Base-by-base conservation (phyloP, 2,113 vertebrate genomes). In the Corythaeola cristata region DNA sequence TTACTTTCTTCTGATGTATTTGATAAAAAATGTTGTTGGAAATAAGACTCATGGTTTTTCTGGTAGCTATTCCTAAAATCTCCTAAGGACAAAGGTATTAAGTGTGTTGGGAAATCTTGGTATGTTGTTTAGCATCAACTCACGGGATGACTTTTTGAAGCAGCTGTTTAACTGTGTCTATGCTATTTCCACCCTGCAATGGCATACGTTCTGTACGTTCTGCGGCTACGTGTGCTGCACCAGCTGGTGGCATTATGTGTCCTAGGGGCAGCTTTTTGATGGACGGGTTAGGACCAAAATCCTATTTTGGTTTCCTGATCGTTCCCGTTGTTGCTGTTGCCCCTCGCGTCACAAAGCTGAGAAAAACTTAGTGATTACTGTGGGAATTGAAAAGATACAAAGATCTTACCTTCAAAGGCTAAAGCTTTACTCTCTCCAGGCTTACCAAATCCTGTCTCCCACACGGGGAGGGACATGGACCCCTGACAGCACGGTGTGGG, bases 161-260 rank as follows among this genome's bases (percentile, higher is more conserved):
- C 39, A 68, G 73, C 39, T n/a, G 12, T 68, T 67, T 9, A 47
- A 41, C 30, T 35, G 58, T 2, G 0, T 27, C 55, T 72, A 16
- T 76, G 85, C 81, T 44, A 7, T 32, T 58, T 62, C 21, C 24
- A 44, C 30, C 35, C 35, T 56, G 53, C 35, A 11, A 7, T 59
- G 67, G 20, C 39, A 5, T 1, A 15, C 0, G 0, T 33, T 39
- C 21, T 52, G 5, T 1, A 15, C 0, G 0, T 33, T 39, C 21
- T 52, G 49, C 11, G 17, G 50, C 59, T 7, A 19, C 9, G 15
- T 32, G 30, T 62, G 37, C 55, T 59, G 44, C 20, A 9, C 45
- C 50, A 53, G 88, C 39, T 33, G 72, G 63, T n/a, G 66, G 19
- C 60, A 23, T 58, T 32, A 16, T 8, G 30, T 3, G 7, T 58